Evolutionary conservation across 1,140 invertebrate genomes (phyloP).

Genomic region (Drosophila subobscura): DNA sequence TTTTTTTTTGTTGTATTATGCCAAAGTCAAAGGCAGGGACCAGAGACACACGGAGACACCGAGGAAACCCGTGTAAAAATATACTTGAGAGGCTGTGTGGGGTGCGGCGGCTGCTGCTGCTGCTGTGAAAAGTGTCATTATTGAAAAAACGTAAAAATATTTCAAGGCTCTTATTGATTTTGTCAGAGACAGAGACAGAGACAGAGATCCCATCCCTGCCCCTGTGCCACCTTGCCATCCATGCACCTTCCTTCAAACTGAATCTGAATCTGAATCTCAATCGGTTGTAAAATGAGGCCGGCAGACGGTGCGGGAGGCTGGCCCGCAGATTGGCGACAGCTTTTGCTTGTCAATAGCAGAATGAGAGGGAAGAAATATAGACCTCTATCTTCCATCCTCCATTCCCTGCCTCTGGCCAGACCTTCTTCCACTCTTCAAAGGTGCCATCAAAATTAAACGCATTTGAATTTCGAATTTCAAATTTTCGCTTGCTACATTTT

Average conservation of each 20-base stretch:
- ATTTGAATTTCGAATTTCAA: constrained; percentile 68
- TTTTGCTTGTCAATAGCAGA: no score
- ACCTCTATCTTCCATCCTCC: background rate
- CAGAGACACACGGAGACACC: no score
- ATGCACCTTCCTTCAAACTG: no score
- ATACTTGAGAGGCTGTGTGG: constrained; percentile 12
- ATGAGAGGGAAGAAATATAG: no score
- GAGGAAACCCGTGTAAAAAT: background rate
- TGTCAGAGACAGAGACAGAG: constrained; percentile 37
- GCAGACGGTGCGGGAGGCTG: no score
- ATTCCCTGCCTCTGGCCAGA: constrained; percentile 14
- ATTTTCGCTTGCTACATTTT: constrained; percentile 25
- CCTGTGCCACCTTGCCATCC: background rate
- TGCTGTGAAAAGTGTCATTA: constrained; percentile 49
- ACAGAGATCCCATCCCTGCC: constrained; percentile 5
- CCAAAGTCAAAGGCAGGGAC: constrained; percentile 2
- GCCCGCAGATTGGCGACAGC: no score
- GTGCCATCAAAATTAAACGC: constrained; percentile 71
- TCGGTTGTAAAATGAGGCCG: no score
- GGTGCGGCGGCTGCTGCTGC: background rate
- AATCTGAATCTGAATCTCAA: no score
- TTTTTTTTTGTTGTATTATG: constrained; percentile 17
- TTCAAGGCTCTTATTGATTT: constrained; percentile 74
- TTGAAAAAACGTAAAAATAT: constrained; percentile 49
- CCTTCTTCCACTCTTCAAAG: constrained; percentile 48